Conservation (phyloP, 2,888 invertebrate genomes). For the Agrotis puta region DNA sequence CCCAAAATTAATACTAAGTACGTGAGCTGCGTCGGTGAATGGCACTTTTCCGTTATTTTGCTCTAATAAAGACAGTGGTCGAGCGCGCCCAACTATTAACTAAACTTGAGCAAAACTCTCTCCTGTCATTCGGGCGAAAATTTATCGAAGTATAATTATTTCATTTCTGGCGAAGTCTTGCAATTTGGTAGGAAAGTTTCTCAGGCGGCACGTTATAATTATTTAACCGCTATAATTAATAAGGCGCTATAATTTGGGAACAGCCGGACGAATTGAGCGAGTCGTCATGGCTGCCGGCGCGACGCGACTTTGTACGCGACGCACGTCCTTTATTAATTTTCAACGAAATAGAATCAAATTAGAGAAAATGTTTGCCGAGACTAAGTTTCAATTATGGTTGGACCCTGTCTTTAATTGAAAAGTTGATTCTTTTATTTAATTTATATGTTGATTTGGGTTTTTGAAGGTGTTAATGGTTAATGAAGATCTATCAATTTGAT, state of each 20-base stretch:
- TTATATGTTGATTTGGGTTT: constrained; percentile 38
- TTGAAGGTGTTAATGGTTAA: constrained; percentile 1
- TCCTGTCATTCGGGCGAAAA: constrained; percentile 61
- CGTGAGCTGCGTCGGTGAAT: constrained; percentile 80
- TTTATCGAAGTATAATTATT: constrained; percentile 71
- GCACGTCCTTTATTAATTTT: constrained; percentile 83
- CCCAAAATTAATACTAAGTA: constrained; percentile 87
- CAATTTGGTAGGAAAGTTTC: constrained; percentile 67
- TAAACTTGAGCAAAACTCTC: constrained; percentile 66
- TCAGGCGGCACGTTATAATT: constrained; percentile 67
- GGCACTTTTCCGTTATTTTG: constrained; percentile 78
- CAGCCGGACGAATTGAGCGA: constrained; percentile 73
- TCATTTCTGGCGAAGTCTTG: constrained; percentile 67
- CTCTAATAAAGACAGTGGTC: constrained; percentile 78
- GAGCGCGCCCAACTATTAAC: constrained; percentile 70
- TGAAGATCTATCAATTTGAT: not conserved
- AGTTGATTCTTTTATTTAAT: constrained; percentile 52
- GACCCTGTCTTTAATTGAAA: constrained; percentile 53
- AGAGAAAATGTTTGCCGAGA: constrained; percentile 74
- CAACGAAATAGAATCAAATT: constrained; percentile 80
- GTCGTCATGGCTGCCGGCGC: constrained; percentile 68
- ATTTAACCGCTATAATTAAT: constrained; percentile 81
- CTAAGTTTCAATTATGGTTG: constrained; percentile 64
- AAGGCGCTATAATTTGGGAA: constrained; percentile 77
- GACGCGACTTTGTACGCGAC: constrained; percentile 66